These are phyloP conservation scores for Andinoacara biseriatus DNA, from an alignment of 2,113 vertebrate species.

Conservation along the genomic window DNA sequence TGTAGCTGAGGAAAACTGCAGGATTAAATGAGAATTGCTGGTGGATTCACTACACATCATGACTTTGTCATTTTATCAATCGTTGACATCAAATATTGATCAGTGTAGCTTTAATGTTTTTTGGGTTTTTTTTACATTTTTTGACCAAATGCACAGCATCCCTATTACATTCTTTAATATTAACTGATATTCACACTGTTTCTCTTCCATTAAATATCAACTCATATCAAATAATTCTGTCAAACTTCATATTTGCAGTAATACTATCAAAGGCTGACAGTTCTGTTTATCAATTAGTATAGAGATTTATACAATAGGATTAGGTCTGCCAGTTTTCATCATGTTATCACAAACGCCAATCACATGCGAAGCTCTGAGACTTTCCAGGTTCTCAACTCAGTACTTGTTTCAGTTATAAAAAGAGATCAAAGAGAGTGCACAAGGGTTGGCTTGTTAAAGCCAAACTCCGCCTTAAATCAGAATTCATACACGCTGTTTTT, in stretches of 20 bases:
- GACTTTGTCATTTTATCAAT: neutral
- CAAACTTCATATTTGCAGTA: neutral
- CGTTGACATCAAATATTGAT: neutral
- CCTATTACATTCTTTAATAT: conserved; percentile 1
- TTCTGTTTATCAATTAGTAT: neutral
- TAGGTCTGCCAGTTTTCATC: conserved; percentile 6
- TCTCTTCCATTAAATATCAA: neutral
- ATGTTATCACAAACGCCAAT: conserved; percentile 20
- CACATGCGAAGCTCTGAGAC: conserved; percentile 32
- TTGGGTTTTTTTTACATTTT: neutral
- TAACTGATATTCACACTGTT: neutral
- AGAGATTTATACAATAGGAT: neutral
- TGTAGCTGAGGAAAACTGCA: neutral
- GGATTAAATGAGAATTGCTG: neutral
- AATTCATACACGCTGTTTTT: conserved; percentile 56
- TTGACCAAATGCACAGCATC: neutral
- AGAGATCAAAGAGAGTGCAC: conserved; percentile 64
- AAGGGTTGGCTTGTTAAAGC: conserved; percentile 59
- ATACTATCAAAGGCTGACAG: neutral
- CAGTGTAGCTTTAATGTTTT: neutral
- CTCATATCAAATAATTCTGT: neutral
- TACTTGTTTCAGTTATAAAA: conserved; percentile 36
- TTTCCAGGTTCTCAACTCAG: conserved; percentile 36
- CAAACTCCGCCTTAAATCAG: conserved; percentile 65
- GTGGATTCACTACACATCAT: neutral